These are phyloP conservation scores for Centropyge bicolor DNA, from an alignment of 2,797 vertebrate species.

Conservation along the genomic window DNA sequence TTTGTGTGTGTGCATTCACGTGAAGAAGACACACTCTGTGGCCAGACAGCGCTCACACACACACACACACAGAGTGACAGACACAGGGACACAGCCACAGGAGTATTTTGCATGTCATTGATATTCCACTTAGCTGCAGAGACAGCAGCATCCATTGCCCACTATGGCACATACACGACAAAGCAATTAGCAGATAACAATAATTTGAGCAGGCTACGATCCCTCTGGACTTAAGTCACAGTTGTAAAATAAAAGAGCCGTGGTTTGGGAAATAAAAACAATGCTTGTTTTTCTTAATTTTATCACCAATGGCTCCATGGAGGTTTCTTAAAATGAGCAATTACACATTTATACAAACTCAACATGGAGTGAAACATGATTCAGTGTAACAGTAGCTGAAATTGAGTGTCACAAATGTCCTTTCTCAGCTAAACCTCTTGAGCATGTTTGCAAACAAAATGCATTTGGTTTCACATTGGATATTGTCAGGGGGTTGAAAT, in stretches of 20 bases:
- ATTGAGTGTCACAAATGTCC: background rate
- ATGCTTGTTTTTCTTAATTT: background rate
- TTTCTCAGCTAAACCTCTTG: conserved; percentile 15
- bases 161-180: conserved; percentile 33
- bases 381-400: conserved; percentile 2
- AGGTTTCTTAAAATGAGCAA: background rate
- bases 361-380: conserved; percentile 5
- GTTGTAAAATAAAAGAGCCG: conserved; percentile 22
- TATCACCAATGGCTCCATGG: background rate
- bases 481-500: background rate
- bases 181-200: conserved; percentile 48
- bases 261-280: conserved; percentile 25
- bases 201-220: conserved; percentile 30
- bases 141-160: conserved; percentile 35
- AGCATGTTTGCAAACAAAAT: background rate
- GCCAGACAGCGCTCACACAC: conserved; percentile 22
- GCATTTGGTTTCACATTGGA: background rate
- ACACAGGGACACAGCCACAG: conserved; percentile 25
- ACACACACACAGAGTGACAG: conserved; percentile 15
- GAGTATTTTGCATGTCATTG: conserved; percentile 46
- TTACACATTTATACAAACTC: background rate
- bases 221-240: conserved; percentile 29
- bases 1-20: background rate
- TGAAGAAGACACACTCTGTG: conserved; percentile 7
- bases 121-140: conserved; percentile 47